Evolutionary conservation across 1,140 invertebrate species (phyloP), one percentile per base, ranked within the genome.

Genomic region (Drosophila ohnishii): DNA sequence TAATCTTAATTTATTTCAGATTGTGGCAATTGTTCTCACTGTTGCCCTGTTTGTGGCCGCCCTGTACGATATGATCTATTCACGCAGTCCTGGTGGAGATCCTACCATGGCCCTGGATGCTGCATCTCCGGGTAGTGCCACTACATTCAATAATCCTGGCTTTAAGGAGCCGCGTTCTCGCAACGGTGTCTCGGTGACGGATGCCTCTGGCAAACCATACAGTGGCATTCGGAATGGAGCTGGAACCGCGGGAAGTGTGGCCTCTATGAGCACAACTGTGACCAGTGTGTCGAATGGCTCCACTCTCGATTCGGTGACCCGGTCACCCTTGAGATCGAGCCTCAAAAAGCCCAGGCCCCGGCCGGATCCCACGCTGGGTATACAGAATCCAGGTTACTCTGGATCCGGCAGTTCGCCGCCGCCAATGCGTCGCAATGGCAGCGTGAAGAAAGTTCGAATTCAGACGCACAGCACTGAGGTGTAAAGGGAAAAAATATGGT

Each of bases 401-500:
- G 96, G 96, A 77, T 96, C 95, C 2, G 94, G 95, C 2, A 94
- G 95, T 62, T 97, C 96, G 11, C 96, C 82, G 11, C 95, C 96
- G 0, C 96, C 96, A 0, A 92, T 97, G 13, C 94, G 95, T 25
- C 93, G 96, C 42, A 97, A 97, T 77, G 96, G 96, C 1, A 96
- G 96, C 75, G 95, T 96, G 66, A 97, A 97, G 86, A 97, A 97
- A 93, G 96, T 97, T 13, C 94, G 96, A 25, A 97, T 97, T 92
- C 96, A 97, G 90, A 97, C 96, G 14, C 96, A 96, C 79, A 96
- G 96, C 73, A 97, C 96, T 3, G 96, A 97, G 89, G 96, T 97
- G 40, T 96, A 93, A 55, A 5, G 8, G 4, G 1, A 28, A 22
- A 13, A 13, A 48, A 22, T 35, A 39, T 34, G 64, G 64, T 76